Evolutionary conservation across 2,113 vertebrate species (phyloP).

Genomic region (Calidris pugnax): DNA sequence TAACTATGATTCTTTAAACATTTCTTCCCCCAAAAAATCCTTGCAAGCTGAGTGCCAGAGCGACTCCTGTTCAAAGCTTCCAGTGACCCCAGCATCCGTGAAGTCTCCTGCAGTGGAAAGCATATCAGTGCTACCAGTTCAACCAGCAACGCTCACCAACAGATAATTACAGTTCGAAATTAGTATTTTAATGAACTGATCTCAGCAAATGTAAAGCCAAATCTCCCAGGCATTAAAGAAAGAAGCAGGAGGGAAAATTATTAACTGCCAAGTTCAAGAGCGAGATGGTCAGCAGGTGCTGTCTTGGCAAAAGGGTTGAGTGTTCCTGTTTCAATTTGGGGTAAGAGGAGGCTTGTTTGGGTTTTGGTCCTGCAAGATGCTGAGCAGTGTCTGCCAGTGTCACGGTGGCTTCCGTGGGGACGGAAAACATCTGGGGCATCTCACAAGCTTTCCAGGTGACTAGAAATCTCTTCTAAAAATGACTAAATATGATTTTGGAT

Average conservation of each 20-base stretch:
- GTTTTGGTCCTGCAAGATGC: neutral
- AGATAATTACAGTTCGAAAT: conserved; percentile 79
- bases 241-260: conserved; percentile 50
- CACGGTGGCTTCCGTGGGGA: neutral
- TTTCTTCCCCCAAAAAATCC: neutral
- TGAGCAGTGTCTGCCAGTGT: neutral
- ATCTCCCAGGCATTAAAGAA: conserved; percentile 70
- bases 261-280: conserved; percentile 56
- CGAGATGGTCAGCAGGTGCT: conserved; percentile 45
- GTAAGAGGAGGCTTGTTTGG: neutral
- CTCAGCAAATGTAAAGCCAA: conserved; percentile 68
- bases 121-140: neutral
- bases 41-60: neutral
- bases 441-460: neutral
- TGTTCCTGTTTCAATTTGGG: neutral
- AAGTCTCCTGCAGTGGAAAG: conserved; percentile 55
- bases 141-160: conserved; percentile 38
- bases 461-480: neutral
- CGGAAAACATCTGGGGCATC: neutral
- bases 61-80: conserved; percentile 32
- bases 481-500: neutral
- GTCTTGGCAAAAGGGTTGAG: neutral
- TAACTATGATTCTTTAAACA: neutral
- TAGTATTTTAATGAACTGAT: conserved; percentile 78
- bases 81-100: conserved; percentile 59